Percentiles rank a stretch among this genome's conserved stretches.
These are phyloP conservation scores for Nibea albiflora DNA, from an alignment of 2,113 vertebrate genomes.

Conservation along the genomic window DNA sequence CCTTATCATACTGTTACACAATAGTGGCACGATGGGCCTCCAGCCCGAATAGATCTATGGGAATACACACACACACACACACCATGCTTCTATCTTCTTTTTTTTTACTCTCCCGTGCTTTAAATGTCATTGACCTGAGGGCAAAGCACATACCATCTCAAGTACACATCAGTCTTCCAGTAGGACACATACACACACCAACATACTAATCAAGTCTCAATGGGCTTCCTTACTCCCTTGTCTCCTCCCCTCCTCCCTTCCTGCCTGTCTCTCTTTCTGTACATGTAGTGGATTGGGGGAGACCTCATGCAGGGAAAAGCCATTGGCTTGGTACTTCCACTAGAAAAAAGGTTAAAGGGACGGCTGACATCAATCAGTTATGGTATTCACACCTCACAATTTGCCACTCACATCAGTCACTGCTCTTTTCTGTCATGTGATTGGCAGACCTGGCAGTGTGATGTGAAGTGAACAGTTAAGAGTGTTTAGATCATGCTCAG, in stretches of 20 bases:
- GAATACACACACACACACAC: conserved; percentile 31
- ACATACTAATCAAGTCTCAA: conserved; percentile 49
- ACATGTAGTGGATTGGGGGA: conserved; percentile 13
- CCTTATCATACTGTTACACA: conserved; percentile 47
- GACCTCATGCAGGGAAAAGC: conserved; percentile 14
- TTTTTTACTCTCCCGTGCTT: conserved; percentile 67
- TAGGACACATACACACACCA: conserved; percentile 61
- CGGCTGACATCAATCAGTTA: conserved; percentile 35
- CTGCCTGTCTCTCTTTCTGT: background rate
- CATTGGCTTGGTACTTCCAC: background rate
- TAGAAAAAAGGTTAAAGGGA: conserved; percentile 26
- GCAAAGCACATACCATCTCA: conserved; percentile 68
- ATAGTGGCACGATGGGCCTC: conserved; percentile 37
- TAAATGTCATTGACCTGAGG: conserved; percentile 83
- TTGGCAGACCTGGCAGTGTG: conserved; percentile 12
- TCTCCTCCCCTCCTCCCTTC: conserved; percentile 25
- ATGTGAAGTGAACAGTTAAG: conserved; percentile 20
- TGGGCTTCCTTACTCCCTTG: conserved; percentile 37
- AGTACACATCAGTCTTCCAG: conserved; percentile 63
- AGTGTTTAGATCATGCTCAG: background rate
- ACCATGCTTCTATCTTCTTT: conserved; percentile 2
- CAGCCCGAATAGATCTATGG: conserved; percentile 48
- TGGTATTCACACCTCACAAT: conserved; percentile 40
- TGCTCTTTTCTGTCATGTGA: conserved; percentile 3
- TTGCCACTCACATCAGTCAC: conserved; percentile 11